A percentile compares a stretch with the other conserved stretches of the same genome.
Evolutionary conservation across 2,113 vertebrate species (phyloP).

Genomic region (Fulica atra): DNA sequence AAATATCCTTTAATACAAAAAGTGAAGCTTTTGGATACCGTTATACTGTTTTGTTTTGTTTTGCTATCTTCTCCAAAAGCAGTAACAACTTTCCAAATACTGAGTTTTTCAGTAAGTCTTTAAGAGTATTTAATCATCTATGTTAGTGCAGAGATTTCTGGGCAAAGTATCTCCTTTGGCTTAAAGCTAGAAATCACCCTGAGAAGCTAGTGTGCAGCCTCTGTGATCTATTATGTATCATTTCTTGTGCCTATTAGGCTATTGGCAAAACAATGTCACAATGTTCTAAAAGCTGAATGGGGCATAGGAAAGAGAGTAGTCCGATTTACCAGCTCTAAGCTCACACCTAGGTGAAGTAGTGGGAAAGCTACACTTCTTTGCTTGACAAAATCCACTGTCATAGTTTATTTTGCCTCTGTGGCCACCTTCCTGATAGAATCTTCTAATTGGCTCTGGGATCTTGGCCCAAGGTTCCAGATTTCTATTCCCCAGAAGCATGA

Average conservation of each 20-base stretch:
- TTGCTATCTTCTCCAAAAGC: not conserved
- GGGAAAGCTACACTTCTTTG: not conserved
- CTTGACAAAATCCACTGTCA: not conserved
- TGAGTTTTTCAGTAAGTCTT: not conserved
- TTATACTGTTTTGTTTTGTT: no score
- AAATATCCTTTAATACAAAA: not conserved
- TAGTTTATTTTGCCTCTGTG: not conserved
- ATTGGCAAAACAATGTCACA: not conserved
- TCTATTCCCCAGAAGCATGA: not conserved
- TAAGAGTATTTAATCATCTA: not conserved
- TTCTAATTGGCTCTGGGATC: not conserved
- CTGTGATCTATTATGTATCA: rapidly evolving
- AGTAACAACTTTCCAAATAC: not conserved
- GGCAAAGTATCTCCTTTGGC: not conserved
- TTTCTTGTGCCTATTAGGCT: not conserved
- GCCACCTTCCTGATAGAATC: not conserved
- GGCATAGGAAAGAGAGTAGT: not conserved
- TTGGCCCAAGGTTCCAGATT: not conserved
- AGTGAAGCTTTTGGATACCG: not conserved
- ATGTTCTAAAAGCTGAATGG: not conserved
- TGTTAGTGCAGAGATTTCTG: not conserved
- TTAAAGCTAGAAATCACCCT: not conserved
- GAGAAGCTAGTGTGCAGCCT: not conserved
- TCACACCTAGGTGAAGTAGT: not conserved
- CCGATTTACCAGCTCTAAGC: not conserved